These are phyloP conservation scores for Poeciliopsis gracilis DNA, from an alignment of 2,797 vertebrate genomes.

Conservation along the genomic window DNA sequence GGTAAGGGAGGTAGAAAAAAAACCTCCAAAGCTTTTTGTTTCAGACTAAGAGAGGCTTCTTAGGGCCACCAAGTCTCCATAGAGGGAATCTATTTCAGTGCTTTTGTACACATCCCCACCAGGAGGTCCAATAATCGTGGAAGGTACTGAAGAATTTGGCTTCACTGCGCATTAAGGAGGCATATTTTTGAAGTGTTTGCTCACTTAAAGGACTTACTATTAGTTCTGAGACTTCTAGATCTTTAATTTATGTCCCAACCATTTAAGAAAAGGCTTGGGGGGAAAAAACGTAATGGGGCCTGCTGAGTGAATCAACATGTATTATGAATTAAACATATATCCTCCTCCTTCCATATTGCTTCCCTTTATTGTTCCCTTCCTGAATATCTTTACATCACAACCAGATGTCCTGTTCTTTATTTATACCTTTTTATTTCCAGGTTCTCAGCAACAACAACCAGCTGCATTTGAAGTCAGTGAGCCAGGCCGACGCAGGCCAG, in stretches of 20 bases:
- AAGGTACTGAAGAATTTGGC: not conserved
- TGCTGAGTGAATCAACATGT: slow-evolving; percentile 75
- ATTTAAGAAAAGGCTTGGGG: slow-evolving; percentile 59
- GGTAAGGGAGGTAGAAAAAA: not conserved
- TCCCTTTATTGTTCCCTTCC: slow-evolving; percentile 21
- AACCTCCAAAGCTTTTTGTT: not conserved
- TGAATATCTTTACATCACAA: slow-evolving; percentile 37
- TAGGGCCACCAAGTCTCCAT: not conserved
- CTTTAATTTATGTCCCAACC: slow-evolving; percentile 72
- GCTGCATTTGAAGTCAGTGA: slow-evolving; percentile 91
- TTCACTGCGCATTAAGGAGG: slow-evolving; percentile 18
- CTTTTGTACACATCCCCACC: not conserved
- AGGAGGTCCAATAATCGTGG: not conserved
- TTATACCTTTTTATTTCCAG: slow-evolving; percentile 68
- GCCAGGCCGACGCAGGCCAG: slow-evolving; percentile 89
- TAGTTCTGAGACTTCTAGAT: slow-evolving; percentile 54
- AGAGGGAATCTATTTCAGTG: not conserved
- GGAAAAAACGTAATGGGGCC: slow-evolving; percentile 63
- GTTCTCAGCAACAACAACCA: slow-evolving; percentile 97
- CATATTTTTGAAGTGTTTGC: slow-evolving; percentile 60
- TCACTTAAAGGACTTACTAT: slow-evolving; percentile 47
- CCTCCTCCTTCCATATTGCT: slow-evolving; percentile 38
- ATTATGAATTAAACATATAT: slow-evolving; percentile 79
- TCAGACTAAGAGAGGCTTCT: not conserved
- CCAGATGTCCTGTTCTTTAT: slow-evolving; percentile 1